Evolutionary conservation across 2,888 invertebrate species (phyloP).

Genomic region (Zootermopsis nevadensis): DNA sequence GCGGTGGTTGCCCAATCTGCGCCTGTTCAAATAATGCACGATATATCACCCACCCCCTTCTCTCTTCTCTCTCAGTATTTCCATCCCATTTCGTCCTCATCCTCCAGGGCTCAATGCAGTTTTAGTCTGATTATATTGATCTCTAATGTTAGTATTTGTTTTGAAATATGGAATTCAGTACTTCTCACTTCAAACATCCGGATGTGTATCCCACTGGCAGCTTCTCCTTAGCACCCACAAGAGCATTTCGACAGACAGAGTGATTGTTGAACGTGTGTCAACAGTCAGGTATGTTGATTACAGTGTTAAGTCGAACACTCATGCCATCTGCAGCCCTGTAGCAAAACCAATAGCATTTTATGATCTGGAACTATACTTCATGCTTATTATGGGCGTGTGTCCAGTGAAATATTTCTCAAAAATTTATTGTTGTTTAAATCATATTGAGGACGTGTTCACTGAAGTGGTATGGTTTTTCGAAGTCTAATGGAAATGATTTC

Average conservation of each 20-base stretch:
- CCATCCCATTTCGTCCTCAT: not conserved
- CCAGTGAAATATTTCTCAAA: no score
- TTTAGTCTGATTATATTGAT: constrained; percentile 7
- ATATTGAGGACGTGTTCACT: no score
- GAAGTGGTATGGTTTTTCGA: no score
- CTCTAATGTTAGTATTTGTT: not conserved
- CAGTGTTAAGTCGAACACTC: not conserved
- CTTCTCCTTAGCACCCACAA: not conserved
- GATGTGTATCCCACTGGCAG: not conserved
- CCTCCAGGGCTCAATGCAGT: constrained; percentile 12
- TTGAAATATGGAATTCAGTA: not conserved
- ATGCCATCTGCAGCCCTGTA: not conserved
- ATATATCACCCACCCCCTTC: constrained; percentile 27
- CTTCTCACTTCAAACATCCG: not conserved
- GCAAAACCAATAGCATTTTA: not conserved
- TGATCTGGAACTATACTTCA: no score
- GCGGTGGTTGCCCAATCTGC: constrained; percentile 19
- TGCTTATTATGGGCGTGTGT: no score
- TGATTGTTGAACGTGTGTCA: not conserved
- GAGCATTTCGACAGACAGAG: no score
- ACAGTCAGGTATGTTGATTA: not conserved
- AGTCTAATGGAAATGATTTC: no score
- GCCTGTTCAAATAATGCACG: constrained; percentile 37
- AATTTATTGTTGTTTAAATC: no score
- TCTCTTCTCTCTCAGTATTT: not conserved